Conservation (phyloP, 2,797 vertebrate genomes). For the Poliocrania exsul region DNA sequence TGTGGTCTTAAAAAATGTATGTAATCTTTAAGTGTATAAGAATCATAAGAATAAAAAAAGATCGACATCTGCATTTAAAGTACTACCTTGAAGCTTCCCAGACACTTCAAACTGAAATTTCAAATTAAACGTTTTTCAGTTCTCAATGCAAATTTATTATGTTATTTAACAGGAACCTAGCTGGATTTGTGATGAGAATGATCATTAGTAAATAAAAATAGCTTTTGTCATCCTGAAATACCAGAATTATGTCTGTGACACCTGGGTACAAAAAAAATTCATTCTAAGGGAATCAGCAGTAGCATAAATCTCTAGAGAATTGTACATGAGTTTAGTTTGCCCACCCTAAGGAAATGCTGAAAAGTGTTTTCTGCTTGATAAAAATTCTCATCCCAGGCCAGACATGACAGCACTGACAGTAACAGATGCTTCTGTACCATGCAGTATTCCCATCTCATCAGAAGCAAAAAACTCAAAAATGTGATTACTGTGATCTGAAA, state of each 20-base stretch:
- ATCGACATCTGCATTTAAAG: neutral
- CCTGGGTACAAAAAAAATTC: neutral
- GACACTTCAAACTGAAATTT: neutral
- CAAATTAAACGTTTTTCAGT: neutral
- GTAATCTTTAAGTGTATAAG: neutral
- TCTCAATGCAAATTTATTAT: neutral
- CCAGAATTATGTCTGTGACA: neutral
- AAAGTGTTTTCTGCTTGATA: neutral
- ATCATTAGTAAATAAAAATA: neutral
- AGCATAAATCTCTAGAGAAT: neutral
- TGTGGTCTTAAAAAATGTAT: neutral
- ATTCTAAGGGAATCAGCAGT: neutral
- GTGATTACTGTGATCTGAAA: neutral
- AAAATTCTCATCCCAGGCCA: neutral
- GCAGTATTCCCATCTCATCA: neutral
- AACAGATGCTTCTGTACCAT: neutral
- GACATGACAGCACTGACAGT: neutral
- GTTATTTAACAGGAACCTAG: neutral
- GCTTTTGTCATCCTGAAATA: slow-evolving; percentile 3
- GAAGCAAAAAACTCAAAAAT: neutral
- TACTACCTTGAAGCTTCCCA: neutral
- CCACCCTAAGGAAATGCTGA: neutral
- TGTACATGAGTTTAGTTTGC: neutral
- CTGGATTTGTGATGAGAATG: neutral
- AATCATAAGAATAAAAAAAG: neutral